Evolutionary conservation across 92 coral and sea anemone genomes (phyloP).

Genomic region (Heteractis magnifica): DNA sequence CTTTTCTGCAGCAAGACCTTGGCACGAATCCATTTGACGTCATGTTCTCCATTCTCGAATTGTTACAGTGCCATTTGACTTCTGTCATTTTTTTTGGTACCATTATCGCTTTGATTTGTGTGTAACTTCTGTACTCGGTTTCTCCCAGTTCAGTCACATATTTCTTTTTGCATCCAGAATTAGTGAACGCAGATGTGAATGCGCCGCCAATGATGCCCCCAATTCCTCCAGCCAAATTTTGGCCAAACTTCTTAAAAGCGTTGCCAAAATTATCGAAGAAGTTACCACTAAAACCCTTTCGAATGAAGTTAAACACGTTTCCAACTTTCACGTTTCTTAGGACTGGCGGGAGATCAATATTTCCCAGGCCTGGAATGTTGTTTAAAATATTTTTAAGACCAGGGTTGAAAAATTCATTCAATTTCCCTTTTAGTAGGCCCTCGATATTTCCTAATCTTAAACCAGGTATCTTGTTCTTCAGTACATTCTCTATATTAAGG

Average conservation of each 20-base stretch:
- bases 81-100: background rate
- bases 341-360: background rate
- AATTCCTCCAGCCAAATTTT: background rate
- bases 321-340: background rate
- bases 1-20: slow-evolving; percentile 29
- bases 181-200: background rate
- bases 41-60: slow-evolving; percentile 15
- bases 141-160: background rate
- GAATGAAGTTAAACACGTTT: background rate
- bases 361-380: background rate
- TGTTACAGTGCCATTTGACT: slow-evolving; percentile 6
- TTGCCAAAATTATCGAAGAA: background rate
- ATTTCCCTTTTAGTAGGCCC: background rate
- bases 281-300: background rate
- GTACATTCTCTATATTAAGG: slow-evolving; percentile 19
- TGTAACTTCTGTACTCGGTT: slow-evolving; percentile 9
- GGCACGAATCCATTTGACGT: slow-evolving; percentile 29
- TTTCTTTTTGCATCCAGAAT: slow-evolving; percentile 14
- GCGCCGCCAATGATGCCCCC: background rate
- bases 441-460: slow-evolving; percentile 23
- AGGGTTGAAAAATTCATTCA: slow-evolving; percentile 13
- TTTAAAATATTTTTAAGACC: background rate
- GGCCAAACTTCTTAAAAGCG: background rate
- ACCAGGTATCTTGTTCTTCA: slow-evolving; percentile 23
- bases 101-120: background rate